Evolutionary conservation across 2,797 vertebrate genomes (phyloP).

Genomic region (Syngnathus rostellatus): DNA sequence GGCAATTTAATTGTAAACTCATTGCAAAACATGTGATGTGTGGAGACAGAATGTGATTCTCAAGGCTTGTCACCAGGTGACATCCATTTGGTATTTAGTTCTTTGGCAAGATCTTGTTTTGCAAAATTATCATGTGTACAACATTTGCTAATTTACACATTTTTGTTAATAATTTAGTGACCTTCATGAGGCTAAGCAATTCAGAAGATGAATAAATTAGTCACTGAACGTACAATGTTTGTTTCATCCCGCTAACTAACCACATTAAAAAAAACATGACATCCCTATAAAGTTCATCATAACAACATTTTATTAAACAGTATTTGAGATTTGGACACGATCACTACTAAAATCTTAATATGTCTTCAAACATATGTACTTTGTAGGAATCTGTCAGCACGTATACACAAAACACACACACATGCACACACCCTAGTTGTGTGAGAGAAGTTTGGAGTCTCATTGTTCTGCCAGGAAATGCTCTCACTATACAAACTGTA

Average conservation of each 20-base stretch:
- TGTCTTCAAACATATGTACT: slow-evolving; percentile 9
- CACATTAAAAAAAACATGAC: background rate
- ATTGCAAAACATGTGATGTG: slow-evolving; percentile 51
- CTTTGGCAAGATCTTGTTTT: background rate
- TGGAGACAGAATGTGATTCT: slow-evolving; percentile 33
- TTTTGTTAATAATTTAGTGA: background rate
- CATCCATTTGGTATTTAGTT: background rate
- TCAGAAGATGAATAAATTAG: too few relatives aligned
- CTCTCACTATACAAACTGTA: slow-evolving; percentile 47
- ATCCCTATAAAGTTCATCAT: background rate
- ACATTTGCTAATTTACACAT: too few relatives aligned
- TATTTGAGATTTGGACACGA: background rate
- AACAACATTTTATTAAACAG: background rate
- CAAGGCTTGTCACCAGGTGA: background rate
- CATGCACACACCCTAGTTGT: slow-evolving; percentile 22
- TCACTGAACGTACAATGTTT: too few relatives aligned
- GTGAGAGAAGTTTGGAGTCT: slow-evolving; percentile 47
- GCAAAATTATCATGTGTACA: background rate
- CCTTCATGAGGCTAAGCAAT: too few relatives aligned
- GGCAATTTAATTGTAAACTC: slow-evolving; percentile 43
- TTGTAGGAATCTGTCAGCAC: slow-evolving; percentile 11
- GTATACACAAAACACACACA: background rate
- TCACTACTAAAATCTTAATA: background rate
- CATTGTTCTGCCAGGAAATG: slow-evolving; percentile 64
- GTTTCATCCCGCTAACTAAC: background rate